phyloP scores from a whole-genome alignment of 92 coral and sea anemone genomes.

The Heliopora coerulea region DNA sequence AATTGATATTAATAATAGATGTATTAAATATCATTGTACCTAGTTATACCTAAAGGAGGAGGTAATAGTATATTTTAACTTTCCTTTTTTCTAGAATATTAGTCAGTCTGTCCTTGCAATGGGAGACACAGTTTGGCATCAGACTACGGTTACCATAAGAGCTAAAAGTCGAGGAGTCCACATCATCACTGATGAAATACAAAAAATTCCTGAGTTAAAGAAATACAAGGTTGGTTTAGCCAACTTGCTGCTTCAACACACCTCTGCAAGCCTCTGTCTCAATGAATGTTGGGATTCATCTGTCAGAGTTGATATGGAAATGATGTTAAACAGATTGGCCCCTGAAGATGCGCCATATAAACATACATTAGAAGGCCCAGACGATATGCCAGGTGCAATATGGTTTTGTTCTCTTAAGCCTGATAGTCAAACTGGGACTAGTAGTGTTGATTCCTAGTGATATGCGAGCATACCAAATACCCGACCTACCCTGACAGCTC shows the following conservation, averaged over 20 bases:
- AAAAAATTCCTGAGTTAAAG: slow-evolving; percentile 76
- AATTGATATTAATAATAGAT: too few species aligned
- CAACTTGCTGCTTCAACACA: slow-evolving; percentile 78
- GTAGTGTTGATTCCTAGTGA: too few species aligned
- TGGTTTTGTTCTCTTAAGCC: neutral
- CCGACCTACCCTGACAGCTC: too few species aligned
- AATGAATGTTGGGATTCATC: slow-evolving; percentile 95
- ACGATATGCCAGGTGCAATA: slow-evolving; percentile 93
- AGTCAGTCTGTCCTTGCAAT: slow-evolving; percentile 22
- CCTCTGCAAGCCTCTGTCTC: slow-evolving; percentile 88
- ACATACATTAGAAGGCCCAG: slow-evolving; percentile 90
- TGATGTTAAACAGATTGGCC: slow-evolving; percentile 90
- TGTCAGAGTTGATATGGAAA: slow-evolving; percentile 90
- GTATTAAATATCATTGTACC: too few species aligned
- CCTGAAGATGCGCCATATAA: slow-evolving; percentile 88
- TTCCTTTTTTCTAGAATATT: neutral
- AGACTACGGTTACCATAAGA: slow-evolving; percentile 56
- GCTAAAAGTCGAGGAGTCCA: slow-evolving; percentile 81
- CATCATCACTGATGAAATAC: slow-evolving; percentile 78
- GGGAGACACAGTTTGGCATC: slow-evolving; percentile 80
- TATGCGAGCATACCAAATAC: too few species aligned
- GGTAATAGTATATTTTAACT: too few species aligned
- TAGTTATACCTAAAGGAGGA: too few species aligned
- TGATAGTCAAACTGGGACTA: too few species aligned
- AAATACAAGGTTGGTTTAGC: slow-evolving; percentile 92